Evolutionary conservation across 53 echinoderm and acorn worm species (phyloP), one percentile per base, ranked within the genome.

Genomic region (Paracentrotus lividus): DNA sequence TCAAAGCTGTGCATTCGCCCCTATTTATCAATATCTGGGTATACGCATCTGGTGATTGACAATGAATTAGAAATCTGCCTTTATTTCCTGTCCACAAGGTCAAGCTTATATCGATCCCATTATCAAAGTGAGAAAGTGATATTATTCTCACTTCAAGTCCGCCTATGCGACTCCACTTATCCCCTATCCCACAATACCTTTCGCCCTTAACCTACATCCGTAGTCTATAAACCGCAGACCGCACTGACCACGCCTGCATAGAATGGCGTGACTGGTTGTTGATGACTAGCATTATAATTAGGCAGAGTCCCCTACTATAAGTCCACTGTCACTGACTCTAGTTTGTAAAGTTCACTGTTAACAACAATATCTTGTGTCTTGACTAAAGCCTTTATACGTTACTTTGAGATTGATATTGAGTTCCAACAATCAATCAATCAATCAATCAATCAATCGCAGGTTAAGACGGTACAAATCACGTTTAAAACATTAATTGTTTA

Each of bases 61-160:
- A 47, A 47, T 45, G 81, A 81, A 81, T 81, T 24, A 47, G 81
- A 47, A 45, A 81, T 81, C 81, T 81, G n/a, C 47, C 26, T 81
- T 81, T 47, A 81, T 81, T 81, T 81, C 81, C 81, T 24, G 81
- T 5, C 4, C 81, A 81, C 81, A 81, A 81, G 81, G 81, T 81
- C 81, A 81, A 20, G 4, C 81, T n/a, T 47, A 33, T 69, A 81
- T 81, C 45, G 81, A 81, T 81, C 81, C n/a, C 81, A 81, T 81
- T 81, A 81, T 10, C 81, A 81, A n/a, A 81, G 81, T 81, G 81
- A 45, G n/a, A 81, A 47, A 81, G 81, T 81, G 81, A 47, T 81
- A 81, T 5, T 81, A 81, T 81, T 81, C 81, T 44, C 47, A 81
- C 81, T 47, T 47, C 49, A 47, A 81, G 44, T 81, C 47, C 45